Percentiles rank a stretch among this genome's conserved stretches.
These are phyloP conservation scores for Liopterus haemorrhoidalis DNA, from an alignment of 2,888 invertebrate genomes.

Conservation along the genomic window DNA sequence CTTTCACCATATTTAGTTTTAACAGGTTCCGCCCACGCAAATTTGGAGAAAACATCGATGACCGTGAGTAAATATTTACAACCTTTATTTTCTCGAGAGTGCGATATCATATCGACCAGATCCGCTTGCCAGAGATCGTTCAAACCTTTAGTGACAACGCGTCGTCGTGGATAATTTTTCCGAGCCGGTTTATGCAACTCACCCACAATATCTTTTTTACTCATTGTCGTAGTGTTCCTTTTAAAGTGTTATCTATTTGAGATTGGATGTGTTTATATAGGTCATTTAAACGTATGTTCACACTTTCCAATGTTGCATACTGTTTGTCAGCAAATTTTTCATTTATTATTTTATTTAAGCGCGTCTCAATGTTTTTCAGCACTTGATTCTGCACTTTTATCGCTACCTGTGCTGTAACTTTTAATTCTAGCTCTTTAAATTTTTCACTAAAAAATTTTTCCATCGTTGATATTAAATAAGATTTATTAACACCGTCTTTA, in stretches of 20 bases:
- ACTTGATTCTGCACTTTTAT: too few species aligned
- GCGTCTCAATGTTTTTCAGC: too few species aligned
- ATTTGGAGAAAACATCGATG: constrained; percentile 41
- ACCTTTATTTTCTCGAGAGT: constrained; percentile 37
- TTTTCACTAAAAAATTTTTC: too few species aligned
- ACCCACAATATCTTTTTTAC: constrained; percentile 22
- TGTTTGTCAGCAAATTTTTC: too few species aligned
- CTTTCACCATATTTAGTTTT: constrained; percentile 34
- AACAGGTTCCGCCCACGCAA: constrained; percentile 37
- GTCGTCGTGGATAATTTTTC: constrained; percentile 38
- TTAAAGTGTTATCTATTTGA: too few species aligned
- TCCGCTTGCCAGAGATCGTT: constrained; percentile 45
- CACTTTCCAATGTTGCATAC: too few species aligned
- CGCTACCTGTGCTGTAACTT: too few species aligned
- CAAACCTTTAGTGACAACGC: constrained; percentile 39
- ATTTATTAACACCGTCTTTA: background rate
- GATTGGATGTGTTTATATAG: too few species aligned
- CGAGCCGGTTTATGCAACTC: constrained; percentile 42
- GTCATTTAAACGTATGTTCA: too few species aligned
- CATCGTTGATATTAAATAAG: background rate
- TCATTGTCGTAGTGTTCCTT: too few species aligned
- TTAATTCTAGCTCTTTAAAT: too few species aligned
- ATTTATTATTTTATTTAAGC: too few species aligned
- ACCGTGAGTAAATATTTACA: constrained; percentile 38
- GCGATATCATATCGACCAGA: constrained; percentile 39